Evolutionary conservation across 2,888 invertebrate genomes (phyloP), one percentile per base, ranked within the genome.

Genomic region (Tuberolachnus salignus): DNA sequence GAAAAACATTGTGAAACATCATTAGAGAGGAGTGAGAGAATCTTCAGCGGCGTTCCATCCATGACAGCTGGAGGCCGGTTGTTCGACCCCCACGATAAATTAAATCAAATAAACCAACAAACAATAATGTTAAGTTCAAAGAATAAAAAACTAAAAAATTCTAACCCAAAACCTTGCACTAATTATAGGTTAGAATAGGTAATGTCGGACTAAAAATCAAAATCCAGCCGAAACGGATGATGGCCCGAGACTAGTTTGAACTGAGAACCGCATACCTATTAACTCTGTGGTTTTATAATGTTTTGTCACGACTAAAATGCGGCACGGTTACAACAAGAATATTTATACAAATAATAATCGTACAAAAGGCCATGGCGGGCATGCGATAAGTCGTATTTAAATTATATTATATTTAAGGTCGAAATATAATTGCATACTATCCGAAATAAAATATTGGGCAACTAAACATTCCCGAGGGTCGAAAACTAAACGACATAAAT

Each of bases 1-100:
- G 34, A 75, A 44, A 75, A 44, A 49, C 57, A 69, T 78, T 78
- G 78, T 69, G 78, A 78, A 78, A 78, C 67, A 69, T 78, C 78
- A 69, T 78, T 78, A 78, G 78, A 51, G 69, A 69, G 42, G 19
- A 67, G 69, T 59, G 69, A 78, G 78, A 78, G 78, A 78, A 78
- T 78, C 78, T 78, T 69, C 66, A 67, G 26, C 44, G 46, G 26
- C 44, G 46, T 66, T 74, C 73, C 63, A 53, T 44, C 73, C 63
- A 44, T 64, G 73, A 64, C 73, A 64, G 73, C 64, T 64, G 72
- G 73, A 74, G 63, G 63, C 44, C 73, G 42, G 42, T n/a, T n/a
- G n/a, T 61, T 64, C 63, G 73, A 73, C 72, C 72, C n/a, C 61
- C 72, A 73, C 34, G 34, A 34, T 19, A 51, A 73, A 73, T 73